Evolutionary conservation across 30 jellyfish, hydroid and myxozoan species (phyloP).

Genomic region (Cassiopea xamachana): DNA sequence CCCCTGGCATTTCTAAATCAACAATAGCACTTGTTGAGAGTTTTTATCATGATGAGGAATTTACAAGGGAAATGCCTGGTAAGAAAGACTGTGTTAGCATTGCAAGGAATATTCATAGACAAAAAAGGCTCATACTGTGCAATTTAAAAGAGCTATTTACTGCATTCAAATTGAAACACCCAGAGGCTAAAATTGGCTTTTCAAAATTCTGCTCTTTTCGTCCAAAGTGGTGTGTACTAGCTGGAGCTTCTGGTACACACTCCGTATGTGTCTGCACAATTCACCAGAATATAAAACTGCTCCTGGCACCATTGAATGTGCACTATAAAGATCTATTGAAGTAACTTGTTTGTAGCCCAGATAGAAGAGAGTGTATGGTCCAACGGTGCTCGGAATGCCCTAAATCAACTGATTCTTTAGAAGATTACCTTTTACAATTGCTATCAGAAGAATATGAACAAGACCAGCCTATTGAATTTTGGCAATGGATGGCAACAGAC

Average conservation of each 20-base stretch:
- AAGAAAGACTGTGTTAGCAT: slow-evolving; percentile 68
- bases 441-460: background rate
- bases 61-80: slow-evolving; percentile 69
- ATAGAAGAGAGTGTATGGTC: slow-evolving; percentile 56
- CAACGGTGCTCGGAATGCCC: slow-evolving; percentile 67
- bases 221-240: slow-evolving; percentile 81
- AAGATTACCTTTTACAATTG: background rate
- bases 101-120: slow-evolving; percentile 39
- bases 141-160: slow-evolving; percentile 57
- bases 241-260: slow-evolving; percentile 88
- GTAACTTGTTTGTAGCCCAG: background rate
- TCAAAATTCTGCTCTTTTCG: slow-evolving; percentile 75
- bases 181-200: slow-evolving; percentile 63
- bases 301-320: slow-evolving; percentile 29
- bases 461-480: slow-evolving; percentile 25
- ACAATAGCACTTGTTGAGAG: background rate
- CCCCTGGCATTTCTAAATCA: background rate
- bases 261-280: slow-evolving; percentile 82
- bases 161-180: slow-evolving; percentile 49
- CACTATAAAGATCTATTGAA: background rate
- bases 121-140: slow-evolving; percentile 73
- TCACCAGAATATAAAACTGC: slow-evolving; percentile 76
- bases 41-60: slow-evolving; percentile 79
- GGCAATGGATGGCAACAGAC: slow-evolving; percentile 61
- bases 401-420: background rate